Percentiles rank a stretch among this genome's conserved stretches.
phyloP scores from a whole-genome alignment of 35 echinoderm and acorn worm genomes.

The Eucidaris tribuloides region DNA sequence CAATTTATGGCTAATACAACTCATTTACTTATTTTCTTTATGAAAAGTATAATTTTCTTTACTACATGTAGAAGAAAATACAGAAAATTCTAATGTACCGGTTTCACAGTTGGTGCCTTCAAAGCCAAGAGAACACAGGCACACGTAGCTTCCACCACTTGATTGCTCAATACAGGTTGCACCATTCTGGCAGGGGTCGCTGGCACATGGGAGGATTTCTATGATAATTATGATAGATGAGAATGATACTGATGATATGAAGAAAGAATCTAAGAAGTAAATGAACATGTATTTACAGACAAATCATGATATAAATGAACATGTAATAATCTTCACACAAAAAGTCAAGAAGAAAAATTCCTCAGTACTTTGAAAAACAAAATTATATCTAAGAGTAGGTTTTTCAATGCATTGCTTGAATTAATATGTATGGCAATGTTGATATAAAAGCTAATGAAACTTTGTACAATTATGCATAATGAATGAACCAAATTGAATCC shows the following conservation, averaged over 20 bases:
- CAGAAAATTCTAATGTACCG: constrained; percentile 6
- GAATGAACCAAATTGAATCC: no score
- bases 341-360: neutral
- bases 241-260: neutral
- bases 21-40: neutral
- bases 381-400: no score
- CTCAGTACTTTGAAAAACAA: no score
- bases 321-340: neutral
- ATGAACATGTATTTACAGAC: neutral
- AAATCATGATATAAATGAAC: neutral
- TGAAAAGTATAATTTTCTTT: neutral
- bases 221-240: neutral
- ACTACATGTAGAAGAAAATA: neutral
- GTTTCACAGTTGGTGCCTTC: constrained; percentile 47
- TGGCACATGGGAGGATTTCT: constrained; percentile 26
- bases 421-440: no score
- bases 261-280: neutral
- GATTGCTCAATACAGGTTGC: constrained; percentile 2
- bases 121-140: constrained; percentile 37
- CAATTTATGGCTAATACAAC: neutral
- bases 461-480: no score
- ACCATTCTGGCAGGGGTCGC: constrained; percentile 54
- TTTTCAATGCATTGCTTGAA: no score
- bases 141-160: neutral
- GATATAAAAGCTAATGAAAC: no score